Evolutionary conservation across 2,888 invertebrate species (phyloP).

Genomic region (Drosophila anceps): DNA sequence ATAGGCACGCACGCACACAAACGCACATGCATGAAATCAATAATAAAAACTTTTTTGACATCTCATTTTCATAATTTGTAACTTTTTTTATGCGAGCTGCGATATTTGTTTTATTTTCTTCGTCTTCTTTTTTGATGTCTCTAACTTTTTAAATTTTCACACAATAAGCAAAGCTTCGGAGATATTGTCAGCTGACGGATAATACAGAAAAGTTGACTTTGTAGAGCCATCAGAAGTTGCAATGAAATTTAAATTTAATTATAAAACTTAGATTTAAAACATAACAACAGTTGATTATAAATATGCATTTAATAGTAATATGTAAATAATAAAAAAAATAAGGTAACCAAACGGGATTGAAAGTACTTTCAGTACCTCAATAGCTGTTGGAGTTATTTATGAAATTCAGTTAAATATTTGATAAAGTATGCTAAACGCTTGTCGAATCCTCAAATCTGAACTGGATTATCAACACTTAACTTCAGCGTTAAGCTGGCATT

Average conservation of each 20-base stretch:
- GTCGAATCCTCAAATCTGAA: background rate
- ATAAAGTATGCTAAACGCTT: background rate
- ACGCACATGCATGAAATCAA: constrained; percentile 66
- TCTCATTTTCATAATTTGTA: constrained; percentile 81
- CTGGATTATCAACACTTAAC: too few species aligned
- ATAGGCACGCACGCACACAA: too few species aligned
- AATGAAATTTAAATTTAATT: background rate
- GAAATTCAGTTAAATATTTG: background rate
- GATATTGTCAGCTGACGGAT: constrained; percentile 44
- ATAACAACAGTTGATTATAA: background rate
- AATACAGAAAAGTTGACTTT: constrained; percentile 30
- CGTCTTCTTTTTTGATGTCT: constrained; percentile 2
- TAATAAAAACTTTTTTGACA: constrained; percentile 81
- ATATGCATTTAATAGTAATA: background rate
- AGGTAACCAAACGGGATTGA: background rate
- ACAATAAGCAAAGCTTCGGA: constrained; percentile 65
- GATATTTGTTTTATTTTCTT: constrained; percentile 26
- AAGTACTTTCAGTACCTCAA: too few species aligned
- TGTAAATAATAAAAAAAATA: background rate
- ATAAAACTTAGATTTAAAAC: background rate
- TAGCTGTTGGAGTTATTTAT: background rate
- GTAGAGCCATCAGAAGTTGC: background rate
- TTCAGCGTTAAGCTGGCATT: too few species aligned
- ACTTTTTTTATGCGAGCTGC: constrained; percentile 55
- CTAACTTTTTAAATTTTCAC: constrained; percentile 23